phyloP scores from a whole-genome alignment of 2,113 vertebrate genomes.

The Serilophus lunatus region DNA sequence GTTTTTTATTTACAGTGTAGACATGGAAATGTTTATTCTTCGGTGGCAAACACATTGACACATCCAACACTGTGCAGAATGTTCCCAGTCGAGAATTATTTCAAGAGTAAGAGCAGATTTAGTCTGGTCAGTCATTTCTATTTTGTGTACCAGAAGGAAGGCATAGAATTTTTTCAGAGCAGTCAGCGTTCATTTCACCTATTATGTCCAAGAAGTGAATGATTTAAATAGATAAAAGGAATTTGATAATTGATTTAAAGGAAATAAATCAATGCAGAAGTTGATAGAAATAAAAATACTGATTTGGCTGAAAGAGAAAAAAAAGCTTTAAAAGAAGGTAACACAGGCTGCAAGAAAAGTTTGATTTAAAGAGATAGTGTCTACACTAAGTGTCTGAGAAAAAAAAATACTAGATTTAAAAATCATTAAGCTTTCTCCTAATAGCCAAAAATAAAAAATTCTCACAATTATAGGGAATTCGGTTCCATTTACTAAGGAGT shows the following conservation, averaged over 20 bases:
- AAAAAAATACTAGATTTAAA: not conserved
- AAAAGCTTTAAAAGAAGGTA: not conserved
- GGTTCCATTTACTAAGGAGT: not conserved
- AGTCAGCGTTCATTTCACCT: not conserved
- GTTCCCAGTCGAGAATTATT: not conserved
- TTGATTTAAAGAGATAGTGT: not conserved
- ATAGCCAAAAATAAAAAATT: not conserved
- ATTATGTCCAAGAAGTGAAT: not conserved
- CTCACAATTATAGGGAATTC: not conserved
- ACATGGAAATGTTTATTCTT: not conserved
- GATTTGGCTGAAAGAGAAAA: not conserved
- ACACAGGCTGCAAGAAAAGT: not conserved
- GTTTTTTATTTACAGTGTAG: not conserved
- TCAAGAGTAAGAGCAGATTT: not conserved
- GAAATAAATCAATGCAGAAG: not conserved
- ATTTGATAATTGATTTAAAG: not conserved
- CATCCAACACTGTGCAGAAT: not conserved
- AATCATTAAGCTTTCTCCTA: accelerated
- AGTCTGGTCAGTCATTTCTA: not conserved
- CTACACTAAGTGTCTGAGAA: not conserved
- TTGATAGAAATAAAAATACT: not conserved
- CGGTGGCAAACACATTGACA: not conserved
- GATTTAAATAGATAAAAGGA: not conserved
- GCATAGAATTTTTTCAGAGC: not conserved
- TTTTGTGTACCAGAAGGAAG: not conserved